phyloP scores from a whole-genome alignment of 2,797 vertebrate species.

The Hoplostethus atlanticus region DNA sequence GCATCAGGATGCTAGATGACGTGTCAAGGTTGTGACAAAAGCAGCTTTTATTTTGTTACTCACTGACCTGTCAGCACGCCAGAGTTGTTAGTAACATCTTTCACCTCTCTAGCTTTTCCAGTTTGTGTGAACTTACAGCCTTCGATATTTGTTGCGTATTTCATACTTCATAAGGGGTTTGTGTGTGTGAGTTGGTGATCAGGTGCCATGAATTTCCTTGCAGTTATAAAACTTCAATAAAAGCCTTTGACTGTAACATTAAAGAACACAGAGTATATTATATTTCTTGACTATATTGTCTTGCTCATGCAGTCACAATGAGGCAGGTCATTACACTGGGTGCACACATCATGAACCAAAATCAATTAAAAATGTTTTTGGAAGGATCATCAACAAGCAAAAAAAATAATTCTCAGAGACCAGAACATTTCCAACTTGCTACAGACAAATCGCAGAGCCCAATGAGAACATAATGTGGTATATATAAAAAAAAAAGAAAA shows the following conservation, averaged over 20 bases:
- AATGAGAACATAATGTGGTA: slow-evolving; percentile 75
- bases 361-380: slow-evolving; percentile 65
- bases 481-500: slow-evolving; percentile 63
- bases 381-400: slow-evolving; percentile 78
- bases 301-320: slow-evolving; percentile 85
- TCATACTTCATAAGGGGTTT: slow-evolving; percentile 38
- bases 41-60: slow-evolving; percentile 37
- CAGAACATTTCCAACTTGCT: slow-evolving; percentile 80
- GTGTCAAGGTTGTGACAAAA: slow-evolving; percentile 56
- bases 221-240: slow-evolving; percentile 71
- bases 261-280: slow-evolving; percentile 79
- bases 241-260: slow-evolving; percentile 76
- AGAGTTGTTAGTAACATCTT: slow-evolving; percentile 11
- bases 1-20: slow-evolving; percentile 34
- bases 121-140: slow-evolving; percentile 7
- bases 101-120: slow-evolving; percentile 48
- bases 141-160: slow-evolving; percentile 10
- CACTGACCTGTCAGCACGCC: slow-evolving; percentile 37
- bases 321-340: slow-evolving; percentile 80
- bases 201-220: slow-evolving; percentile 37
- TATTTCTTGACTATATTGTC: slow-evolving; percentile 78
- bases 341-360: slow-evolving; percentile 77
- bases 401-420: slow-evolving; percentile 68
- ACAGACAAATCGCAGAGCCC: slow-evolving; percentile 80
- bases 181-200: slow-evolving; percentile 37